phyloP scores from a whole-genome alignment of 1,140 invertebrate genomes.

The Delia radicum region DNA sequence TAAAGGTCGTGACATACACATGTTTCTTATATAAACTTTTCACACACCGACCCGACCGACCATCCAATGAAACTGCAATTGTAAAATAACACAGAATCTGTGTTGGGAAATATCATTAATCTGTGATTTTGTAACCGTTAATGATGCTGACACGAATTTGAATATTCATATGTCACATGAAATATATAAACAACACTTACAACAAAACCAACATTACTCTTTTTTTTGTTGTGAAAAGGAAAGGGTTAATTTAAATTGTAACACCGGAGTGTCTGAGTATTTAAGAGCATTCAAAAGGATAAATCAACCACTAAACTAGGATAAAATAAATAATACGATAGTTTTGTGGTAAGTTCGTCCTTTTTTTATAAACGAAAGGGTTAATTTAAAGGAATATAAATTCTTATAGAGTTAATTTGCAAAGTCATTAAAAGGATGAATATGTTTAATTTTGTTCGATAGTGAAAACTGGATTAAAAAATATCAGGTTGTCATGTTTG shows the following conservation, averaged over 20 bases:
- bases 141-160: constrained; percentile 15
- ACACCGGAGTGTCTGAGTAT: neutral
- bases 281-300: neutral
- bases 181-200: constrained; percentile 9
- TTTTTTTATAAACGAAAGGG: no score
- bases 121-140: neutral
- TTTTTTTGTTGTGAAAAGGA: no score
- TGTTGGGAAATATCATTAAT: neutral
- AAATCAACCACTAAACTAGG: neutral
- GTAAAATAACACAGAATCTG: neutral
- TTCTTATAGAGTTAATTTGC: constrained; percentile 7
- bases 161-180: constrained; percentile 4
- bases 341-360: neutral
- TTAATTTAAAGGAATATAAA: neutral
- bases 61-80: neutral
- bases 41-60: neutral
- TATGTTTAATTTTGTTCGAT: neutral
- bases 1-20: constrained; percentile 9
- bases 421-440: constrained; percentile 19
- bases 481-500: neutral
- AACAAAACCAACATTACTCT: neutral
- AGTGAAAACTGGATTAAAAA: constrained; percentile 3
- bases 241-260: constrained; percentile 7
- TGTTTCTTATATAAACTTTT: neutral
- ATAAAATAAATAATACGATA: neutral